phyloP scores from a whole-genome alignment of 2,888 invertebrate genomes.

The Sialis lutaria region DNA sequence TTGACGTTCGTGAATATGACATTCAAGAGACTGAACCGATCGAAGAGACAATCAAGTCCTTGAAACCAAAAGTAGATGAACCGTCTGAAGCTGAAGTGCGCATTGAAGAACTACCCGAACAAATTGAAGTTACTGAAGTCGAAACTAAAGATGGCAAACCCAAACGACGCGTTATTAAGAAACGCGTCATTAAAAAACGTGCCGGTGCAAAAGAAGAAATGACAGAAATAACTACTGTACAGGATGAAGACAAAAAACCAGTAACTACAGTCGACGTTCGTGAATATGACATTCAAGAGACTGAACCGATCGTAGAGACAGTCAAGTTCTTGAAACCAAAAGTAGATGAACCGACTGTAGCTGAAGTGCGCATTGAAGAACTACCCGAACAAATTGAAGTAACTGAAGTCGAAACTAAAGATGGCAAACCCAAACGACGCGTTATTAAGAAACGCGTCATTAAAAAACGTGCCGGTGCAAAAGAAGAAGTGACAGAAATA shows the following conservation, averaged over 20 bases:
- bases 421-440: constrained; percentile 23
- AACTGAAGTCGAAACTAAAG: constrained; percentile 17
- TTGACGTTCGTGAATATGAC: constrained; percentile 7
- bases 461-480: constrained; percentile 20
- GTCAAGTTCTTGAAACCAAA: constrained; percentile 7
- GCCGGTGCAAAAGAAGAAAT: constrained; percentile 18
- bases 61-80: no score
- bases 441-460: constrained; percentile 15
- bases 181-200: constrained; percentile 15
- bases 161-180: constrained; percentile 12
- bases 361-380: constrained; percentile 12
- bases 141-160: constrained; percentile 11
- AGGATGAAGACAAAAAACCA: constrained; percentile 14
- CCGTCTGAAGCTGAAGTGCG: constrained; percentile 8
- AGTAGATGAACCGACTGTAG: constrained; percentile 15
- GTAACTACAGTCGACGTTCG: constrained; percentile 13
- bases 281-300: not conserved
- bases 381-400: constrained; percentile 13
- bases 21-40: not conserved
- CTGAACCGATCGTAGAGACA: constrained; percentile 1
- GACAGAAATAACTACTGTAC: constrained; percentile 14
- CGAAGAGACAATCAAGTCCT: not conserved
- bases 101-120: constrained; percentile 16
- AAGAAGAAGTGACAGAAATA: constrained; percentile 24
- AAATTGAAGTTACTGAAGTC: constrained; percentile 14